Evolutionary conservation across 2,888 invertebrate genomes (phyloP).

Genomic region (Agriopis aurantiaria): DNA sequence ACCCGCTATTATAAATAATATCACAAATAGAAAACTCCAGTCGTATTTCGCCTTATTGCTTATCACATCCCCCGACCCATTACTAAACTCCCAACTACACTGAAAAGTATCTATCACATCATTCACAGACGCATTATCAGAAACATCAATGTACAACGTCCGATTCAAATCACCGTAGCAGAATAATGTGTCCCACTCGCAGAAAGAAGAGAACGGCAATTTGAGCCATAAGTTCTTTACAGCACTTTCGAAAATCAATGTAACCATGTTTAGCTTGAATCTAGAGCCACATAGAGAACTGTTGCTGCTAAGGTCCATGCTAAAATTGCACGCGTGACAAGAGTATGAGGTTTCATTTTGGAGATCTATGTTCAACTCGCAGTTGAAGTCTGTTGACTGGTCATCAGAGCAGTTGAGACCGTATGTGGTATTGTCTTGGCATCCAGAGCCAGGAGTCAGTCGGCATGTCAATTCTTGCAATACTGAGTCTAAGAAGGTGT

Average conservation of each 20-base stretch:
- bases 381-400: slow-evolving; percentile 60
- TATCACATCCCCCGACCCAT: slow-evolving; percentile 58
- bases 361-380: slow-evolving; percentile 72
- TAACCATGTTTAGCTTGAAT: slow-evolving; percentile 76
- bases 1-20: slow-evolving; percentile 94
- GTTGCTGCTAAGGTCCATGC: slow-evolving; percentile 66
- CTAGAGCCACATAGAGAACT: slow-evolving; percentile 71
- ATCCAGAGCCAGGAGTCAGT: slow-evolving; percentile 62
- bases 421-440: slow-evolving; percentile 55
- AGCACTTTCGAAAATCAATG: slow-evolving; percentile 74
- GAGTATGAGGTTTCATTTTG: slow-evolving; percentile 82
- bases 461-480: slow-evolving; percentile 73
- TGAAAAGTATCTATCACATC: slow-evolving; percentile 66
- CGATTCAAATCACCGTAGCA: slow-evolving; percentile 71
- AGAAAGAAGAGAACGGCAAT: slow-evolving; percentile 66
- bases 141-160: slow-evolving; percentile 71
- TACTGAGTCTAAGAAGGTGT: slow-evolving; percentile 63
- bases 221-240: slow-evolving; percentile 76
- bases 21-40: slow-evolving; percentile 94
- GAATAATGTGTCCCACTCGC: slow-evolving; percentile 68
- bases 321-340: slow-evolving; percentile 70
- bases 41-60: slow-evolving; percentile 84
- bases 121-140: slow-evolving; percentile 55
- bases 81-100: slow-evolving; percentile 72
- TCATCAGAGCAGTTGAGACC: slow-evolving; percentile 68